Evolutionary conservation across 1,140 invertebrate genomes (phyloP).

Genomic region (Coenobita brevimanus): DNA sequence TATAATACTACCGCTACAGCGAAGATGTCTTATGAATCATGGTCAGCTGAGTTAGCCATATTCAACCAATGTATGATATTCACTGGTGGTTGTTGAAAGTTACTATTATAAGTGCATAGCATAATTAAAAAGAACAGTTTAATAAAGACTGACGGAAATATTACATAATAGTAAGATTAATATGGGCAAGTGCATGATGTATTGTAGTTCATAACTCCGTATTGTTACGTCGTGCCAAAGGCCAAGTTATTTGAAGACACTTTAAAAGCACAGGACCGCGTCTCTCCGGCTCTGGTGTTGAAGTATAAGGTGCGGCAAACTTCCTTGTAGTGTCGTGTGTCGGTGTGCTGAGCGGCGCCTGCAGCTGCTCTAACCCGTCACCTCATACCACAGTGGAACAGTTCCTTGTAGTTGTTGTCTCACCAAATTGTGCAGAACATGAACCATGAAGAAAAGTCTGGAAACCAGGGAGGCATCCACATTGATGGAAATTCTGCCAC

Average conservation of each 20-base stretch:
- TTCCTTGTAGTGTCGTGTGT: slow-evolving; percentile 42
- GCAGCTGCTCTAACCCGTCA: not conserved
- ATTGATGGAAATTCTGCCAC: too few species aligned
- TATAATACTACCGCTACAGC: not conserved
- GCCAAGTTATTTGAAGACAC: slow-evolving; percentile 21
- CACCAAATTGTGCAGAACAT: not conserved
- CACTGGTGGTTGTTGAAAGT: too few species aligned
- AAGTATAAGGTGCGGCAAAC: slow-evolving; percentile 20
- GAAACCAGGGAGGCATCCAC: not conserved
- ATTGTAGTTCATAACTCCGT: slow-evolving; percentile 60
- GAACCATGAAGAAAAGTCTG: not conserved
- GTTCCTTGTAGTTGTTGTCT: slow-evolving; percentile 60
- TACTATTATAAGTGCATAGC: too few species aligned
- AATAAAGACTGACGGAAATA: too few species aligned
- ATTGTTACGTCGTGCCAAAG: slow-evolving; percentile 64
- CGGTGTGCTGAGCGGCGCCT: not conserved
- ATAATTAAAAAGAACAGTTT: too few species aligned
- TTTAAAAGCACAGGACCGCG: not conserved
- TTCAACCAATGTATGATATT: too few species aligned
- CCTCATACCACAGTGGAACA: slow-evolving; percentile 58
- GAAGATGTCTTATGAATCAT: too few species aligned
- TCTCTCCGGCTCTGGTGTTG: not conserved
- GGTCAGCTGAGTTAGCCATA: too few species aligned
- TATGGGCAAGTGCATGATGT: slow-evolving; percentile 27
- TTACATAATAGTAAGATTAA: not conserved